These are phyloP conservation scores for Heliconius hortense DNA, from an alignment of 2,888 invertebrate species.

Conservation along the genomic window DNA sequence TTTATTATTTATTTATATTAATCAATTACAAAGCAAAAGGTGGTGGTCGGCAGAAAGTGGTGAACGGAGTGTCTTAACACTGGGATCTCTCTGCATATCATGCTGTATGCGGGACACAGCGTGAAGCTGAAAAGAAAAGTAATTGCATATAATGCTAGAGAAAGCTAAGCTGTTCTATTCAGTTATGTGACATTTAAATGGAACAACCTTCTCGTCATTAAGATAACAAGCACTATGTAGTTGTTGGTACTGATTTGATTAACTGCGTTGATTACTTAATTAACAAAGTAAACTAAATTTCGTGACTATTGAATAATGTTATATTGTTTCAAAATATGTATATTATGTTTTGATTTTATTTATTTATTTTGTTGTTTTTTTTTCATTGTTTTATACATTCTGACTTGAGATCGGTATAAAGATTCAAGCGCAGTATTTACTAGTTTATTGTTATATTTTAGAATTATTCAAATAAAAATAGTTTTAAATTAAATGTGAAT, in stretches of 20 bases:
- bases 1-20: too few relatives aligned
- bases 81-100: too few relatives aligned
- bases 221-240: conserved; percentile 45
- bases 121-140: too few relatives aligned
- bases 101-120: too few relatives aligned
- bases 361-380: neutral
- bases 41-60: too few relatives aligned
- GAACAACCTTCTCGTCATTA: conserved; percentile 43
- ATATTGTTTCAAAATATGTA: neutral
- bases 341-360: neutral
- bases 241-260: conserved; percentile 44
- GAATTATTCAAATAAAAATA: neutral
- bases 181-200: conserved; percentile 34
- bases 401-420: neutral
- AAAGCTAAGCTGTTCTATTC: conserved; percentile 22
- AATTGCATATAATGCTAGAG: neutral
- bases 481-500: too few relatives aligned
- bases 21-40: too few relatives aligned
- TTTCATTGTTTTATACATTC: neutral
- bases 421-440: too few relatives aligned
- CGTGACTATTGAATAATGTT: conserved; percentile 44
- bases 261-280: conserved; percentile 49
- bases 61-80: too few relatives aligned
- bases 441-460: too few relatives aligned
- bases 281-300: conserved; percentile 47